These are phyloP conservation scores for Crematogaster levior DNA, from an alignment of 2,888 invertebrate genomes.

Conservation along the genomic window DNA sequence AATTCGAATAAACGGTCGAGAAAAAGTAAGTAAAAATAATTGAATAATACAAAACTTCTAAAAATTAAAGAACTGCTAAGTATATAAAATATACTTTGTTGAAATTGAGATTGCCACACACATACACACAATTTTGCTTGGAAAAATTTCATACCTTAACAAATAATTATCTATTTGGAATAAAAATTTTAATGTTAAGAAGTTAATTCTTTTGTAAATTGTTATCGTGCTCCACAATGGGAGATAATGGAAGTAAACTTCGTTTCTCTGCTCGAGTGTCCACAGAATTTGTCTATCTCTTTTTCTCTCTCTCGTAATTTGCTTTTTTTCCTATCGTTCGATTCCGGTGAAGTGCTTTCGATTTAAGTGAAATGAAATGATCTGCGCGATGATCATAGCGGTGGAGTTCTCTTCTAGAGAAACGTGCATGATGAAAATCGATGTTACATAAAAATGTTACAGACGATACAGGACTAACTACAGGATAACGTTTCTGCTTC, in stretches of 20 bases:
- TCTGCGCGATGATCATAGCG: constrained; percentile 6
- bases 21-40: background rate
- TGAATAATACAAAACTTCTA: background rate
- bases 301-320: constrained; percentile 36
- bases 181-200: constrained; percentile 14
- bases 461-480: background rate
- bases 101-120: background rate
- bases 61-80: background rate
- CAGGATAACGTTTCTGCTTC: background rate
- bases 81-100: background rate
- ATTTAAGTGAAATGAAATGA: constrained; percentile 45
- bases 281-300: constrained; percentile 10
- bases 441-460: constrained; percentile 8
- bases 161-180: constrained; percentile 1
- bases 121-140: constrained; percentile 18
- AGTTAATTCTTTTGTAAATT: constrained; percentile 9
- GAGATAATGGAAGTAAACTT: constrained; percentile 26
- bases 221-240: constrained; percentile 19
- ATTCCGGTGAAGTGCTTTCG: constrained; percentile 39
- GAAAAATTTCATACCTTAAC: constrained; percentile 1
- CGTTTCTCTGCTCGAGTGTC: constrained; percentile 8
- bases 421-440: constrained; percentile 24
- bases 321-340: constrained; percentile 29
- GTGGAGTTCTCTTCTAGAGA: background rate
- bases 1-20: background rate